Percentiles rank a stretch among this genome's conserved stretches.
Conservation (phyloP, 1,140 invertebrate species). For the Macrobrachium nipponense region DNA sequence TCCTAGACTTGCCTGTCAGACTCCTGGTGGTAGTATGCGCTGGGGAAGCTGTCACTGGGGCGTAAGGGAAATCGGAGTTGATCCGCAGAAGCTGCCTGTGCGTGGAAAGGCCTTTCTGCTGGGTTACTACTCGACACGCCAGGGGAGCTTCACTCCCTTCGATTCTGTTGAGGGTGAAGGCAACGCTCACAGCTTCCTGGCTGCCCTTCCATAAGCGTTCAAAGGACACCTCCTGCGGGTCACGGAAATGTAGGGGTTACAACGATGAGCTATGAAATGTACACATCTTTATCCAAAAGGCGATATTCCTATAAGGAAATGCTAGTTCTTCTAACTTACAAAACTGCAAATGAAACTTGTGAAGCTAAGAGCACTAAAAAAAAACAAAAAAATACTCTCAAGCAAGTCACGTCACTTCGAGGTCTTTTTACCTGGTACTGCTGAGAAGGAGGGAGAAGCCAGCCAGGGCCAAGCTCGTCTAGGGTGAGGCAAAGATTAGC, state of each 20-base stretch:
- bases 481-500: conserved; percentile 87
- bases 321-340: background rate
- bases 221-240: conserved; percentile 84
- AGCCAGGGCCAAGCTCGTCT: conserved; percentile 86
- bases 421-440: conserved; percentile 73
- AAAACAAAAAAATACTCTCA: too few relatives aligned
- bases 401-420: too few relatives aligned
- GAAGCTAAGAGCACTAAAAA: too few relatives aligned
- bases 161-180: conserved; percentile 81
- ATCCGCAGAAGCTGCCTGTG: conserved; percentile 73
- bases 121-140: conserved; percentile 64
- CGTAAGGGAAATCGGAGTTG: conserved; percentile 70
- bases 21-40: conserved; percentile 43
- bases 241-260: too few relatives aligned
- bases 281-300: too few relatives aligned
- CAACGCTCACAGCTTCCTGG: conserved; percentile 88
- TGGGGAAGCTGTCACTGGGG: conserved; percentile 60
- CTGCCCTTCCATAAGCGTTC: conserved; percentile 89
- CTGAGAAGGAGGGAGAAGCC: conserved; percentile 85
- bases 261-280: too few relatives aligned
- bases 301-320: too few relatives aligned
- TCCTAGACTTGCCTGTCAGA: conserved; percentile 46
- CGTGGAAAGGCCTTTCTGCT: conserved; percentile 71
- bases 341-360: background rate
- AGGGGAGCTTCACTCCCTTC: conserved; percentile 43